Evolutionary conservation across 2,888 invertebrate species (phyloP).

Genomic region (Agonopterix alstromeriana): DNA sequence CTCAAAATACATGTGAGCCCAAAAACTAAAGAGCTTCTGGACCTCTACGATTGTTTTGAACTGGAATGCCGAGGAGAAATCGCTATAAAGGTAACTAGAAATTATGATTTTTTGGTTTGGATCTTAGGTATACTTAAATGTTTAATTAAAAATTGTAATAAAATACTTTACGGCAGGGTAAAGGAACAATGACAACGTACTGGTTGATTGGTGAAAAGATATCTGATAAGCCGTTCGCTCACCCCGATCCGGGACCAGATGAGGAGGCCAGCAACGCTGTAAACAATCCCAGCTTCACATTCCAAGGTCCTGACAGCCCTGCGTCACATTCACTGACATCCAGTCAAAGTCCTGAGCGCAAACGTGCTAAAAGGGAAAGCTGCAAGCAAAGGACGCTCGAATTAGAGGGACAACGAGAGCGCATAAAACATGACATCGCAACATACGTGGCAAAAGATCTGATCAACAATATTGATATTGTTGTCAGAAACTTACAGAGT

Average conservation of each 20-base stretch:
- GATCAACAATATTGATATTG: conserved; percentile 62
- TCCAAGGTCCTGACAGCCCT: conserved; percentile 69
- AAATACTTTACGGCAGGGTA: conserved; percentile 78
- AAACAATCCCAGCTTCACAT: conserved; percentile 63
- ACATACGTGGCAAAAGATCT: conserved; percentile 66
- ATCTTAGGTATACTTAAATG: conserved; percentile 3
- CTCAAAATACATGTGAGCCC: conserved; percentile 95
- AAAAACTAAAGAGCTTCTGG: conserved; percentile 89
- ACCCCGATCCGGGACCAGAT: conserved; percentile 8
- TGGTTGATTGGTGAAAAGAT: conserved; percentile 88
- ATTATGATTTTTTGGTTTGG: not conserved
- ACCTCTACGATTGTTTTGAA: conserved; percentile 90
- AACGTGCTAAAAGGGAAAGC: not conserved
- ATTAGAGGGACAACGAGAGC: conserved; percentile 52
- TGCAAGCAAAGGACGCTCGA: conserved; percentile 26
- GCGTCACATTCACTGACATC: conserved; percentile 54
- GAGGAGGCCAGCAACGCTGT: conserved; percentile 27
- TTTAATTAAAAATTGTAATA: conserved; percentile 13
- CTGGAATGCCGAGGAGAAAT: conserved; percentile 91
- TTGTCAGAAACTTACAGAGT: conserved; percentile 53
- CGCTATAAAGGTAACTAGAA: conserved; percentile 86
- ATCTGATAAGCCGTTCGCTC: conserved; percentile 22
- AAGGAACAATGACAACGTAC: conserved; percentile 92
- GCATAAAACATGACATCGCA: conserved; percentile 67
- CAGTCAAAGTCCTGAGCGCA: conserved; percentile 8